Evolutionary conservation across 2,113 vertebrate species (phyloP).

Genomic region (Peromyscus californicus): DNA sequence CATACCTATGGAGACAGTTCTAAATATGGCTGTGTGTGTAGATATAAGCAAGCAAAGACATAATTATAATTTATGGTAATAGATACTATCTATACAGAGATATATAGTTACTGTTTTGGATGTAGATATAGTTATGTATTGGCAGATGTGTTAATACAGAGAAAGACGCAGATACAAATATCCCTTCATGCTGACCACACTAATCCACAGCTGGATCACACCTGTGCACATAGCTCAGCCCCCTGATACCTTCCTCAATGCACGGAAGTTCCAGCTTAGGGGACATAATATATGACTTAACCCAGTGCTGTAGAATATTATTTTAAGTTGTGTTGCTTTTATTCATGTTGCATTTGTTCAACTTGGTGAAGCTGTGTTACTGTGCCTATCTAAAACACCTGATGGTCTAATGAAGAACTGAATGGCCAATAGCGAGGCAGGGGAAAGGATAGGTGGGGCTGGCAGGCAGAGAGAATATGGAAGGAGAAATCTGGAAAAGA

Average conservation of each 20-base stretch:
- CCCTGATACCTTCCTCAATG: background rate
- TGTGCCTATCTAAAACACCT: no score
- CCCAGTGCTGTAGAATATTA: background rate
- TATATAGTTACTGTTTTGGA: background rate
- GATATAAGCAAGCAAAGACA: background rate
- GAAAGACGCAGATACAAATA: fast-evolving
- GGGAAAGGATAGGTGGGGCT: no score
- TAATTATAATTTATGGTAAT: fast-evolving
- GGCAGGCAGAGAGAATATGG: no score
- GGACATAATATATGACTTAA: fast-evolving
- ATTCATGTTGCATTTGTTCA: no score
- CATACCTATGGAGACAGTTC: fast-evolving
- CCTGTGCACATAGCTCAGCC: no score
- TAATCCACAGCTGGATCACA: background rate
- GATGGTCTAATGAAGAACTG: no score
- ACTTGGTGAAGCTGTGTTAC: no score
- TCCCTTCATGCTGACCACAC: background rate
- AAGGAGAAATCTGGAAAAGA: no score
- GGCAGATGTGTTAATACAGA: background rate
- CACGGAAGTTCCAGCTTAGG: background rate
- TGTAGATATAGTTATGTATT: background rate
- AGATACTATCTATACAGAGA: no score
- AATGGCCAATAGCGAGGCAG: no score
- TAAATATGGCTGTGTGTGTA: background rate
- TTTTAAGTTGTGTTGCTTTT: no score